A percentile compares a stretch with the other conserved stretches of the same genome.
Conservation (phyloP, 2,113 vertebrate genomes). For the Siphamia tubifer region DNA sequence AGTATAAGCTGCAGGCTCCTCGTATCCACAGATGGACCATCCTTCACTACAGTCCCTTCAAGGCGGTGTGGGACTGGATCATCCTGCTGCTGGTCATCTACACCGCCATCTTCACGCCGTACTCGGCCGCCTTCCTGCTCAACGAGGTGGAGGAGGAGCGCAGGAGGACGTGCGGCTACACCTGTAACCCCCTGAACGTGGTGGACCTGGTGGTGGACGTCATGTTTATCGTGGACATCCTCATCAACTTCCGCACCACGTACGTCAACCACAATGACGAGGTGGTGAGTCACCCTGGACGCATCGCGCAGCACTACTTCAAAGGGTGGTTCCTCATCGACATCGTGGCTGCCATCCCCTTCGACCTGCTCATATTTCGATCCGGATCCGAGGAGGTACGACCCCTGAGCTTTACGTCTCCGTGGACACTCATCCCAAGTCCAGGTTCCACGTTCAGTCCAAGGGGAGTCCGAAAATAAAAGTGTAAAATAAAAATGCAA, state of each 20-base stretch:
- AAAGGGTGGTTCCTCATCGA: slow-evolving; percentile 99
- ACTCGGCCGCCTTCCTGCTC: slow-evolving; percentile 95
- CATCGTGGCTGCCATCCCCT: slow-evolving; percentile 96
- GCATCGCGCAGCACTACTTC: slow-evolving; percentile 96
- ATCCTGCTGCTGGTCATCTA: slow-evolving; percentile 98
- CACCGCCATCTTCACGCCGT: slow-evolving; percentile 95
- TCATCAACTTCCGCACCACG: slow-evolving; percentile 99
- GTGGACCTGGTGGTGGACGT: slow-evolving; percentile 98
- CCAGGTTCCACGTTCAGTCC: too few species aligned
- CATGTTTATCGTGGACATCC: slow-evolving; percentile 98
- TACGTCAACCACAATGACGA: slow-evolving; percentile 97
- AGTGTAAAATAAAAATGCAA: too few species aligned
- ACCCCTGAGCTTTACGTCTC: too few species aligned
- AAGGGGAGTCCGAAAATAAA: too few species aligned
- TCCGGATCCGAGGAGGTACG: slow-evolving; percentile 92
- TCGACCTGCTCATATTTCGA: slow-evolving; percentile 96
- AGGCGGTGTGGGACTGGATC: slow-evolving; percentile 98
- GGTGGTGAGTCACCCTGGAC: slow-evolving; percentile 94
- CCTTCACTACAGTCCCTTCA: slow-evolving; percentile 98
- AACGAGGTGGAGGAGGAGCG: slow-evolving; percentile 91
- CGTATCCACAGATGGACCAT: slow-evolving; percentile 97
- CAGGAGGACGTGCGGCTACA: slow-evolving; percentile 87
- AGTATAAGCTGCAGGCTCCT: slow-evolving; percentile 96
- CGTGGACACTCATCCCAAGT: too few species aligned
- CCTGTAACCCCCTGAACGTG: slow-evolving; percentile 93